A percentile compares a stretch with the other conserved stretches of the same genome.
These are phyloP conservation scores for Xenopus petersii DNA, from an alignment of 2,797 vertebrate species.

Conservation along the genomic window DNA sequence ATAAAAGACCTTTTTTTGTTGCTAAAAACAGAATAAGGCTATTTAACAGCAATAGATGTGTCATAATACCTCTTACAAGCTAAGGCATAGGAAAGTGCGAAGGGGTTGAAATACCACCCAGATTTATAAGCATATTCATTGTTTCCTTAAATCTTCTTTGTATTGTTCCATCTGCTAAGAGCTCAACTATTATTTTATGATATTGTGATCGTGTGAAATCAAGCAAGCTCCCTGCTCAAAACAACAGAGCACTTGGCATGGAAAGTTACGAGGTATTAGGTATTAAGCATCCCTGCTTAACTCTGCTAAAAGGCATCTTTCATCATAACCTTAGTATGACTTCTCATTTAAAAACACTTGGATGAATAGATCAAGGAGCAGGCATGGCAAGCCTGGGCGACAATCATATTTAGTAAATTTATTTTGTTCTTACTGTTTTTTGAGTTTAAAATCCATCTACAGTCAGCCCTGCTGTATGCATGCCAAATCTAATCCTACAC, in stretches of 20 bases:
- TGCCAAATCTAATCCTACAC: background rate
- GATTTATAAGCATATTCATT: conserved; percentile 39
- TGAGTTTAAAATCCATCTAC: background rate
- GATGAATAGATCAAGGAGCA: conserved; percentile 57
- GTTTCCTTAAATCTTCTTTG: conserved; percentile 41
- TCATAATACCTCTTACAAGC: conserved; percentile 40
- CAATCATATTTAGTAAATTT: conserved; percentile 64
- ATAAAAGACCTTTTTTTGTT: conserved; percentile 5
- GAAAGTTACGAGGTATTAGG: conserved; percentile 35
- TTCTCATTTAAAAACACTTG: conserved; percentile 65
- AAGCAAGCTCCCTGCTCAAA: conserved; percentile 51
- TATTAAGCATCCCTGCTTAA: conserved; percentile 52
- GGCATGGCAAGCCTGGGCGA: conserved; percentile 56
- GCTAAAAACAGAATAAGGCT: conserved; percentile 32
- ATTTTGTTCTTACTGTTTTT: conserved; percentile 47
- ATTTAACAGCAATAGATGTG: conserved; percentile 37
- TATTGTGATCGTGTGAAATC: conserved; percentile 46
- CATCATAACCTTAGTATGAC: conserved; percentile 54
- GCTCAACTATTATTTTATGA: conserved; percentile 35
- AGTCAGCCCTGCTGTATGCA: background rate
- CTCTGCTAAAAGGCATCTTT: conserved; percentile 60
- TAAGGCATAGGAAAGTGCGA: conserved; percentile 34
- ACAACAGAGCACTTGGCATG: conserved; percentile 35
- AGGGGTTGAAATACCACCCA: conserved; percentile 34
- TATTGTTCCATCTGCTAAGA: conserved; percentile 49